Evolutionary conservation across 2,113 vertebrate species (phyloP).

Genomic region (Zootoca vivipara): DNA sequence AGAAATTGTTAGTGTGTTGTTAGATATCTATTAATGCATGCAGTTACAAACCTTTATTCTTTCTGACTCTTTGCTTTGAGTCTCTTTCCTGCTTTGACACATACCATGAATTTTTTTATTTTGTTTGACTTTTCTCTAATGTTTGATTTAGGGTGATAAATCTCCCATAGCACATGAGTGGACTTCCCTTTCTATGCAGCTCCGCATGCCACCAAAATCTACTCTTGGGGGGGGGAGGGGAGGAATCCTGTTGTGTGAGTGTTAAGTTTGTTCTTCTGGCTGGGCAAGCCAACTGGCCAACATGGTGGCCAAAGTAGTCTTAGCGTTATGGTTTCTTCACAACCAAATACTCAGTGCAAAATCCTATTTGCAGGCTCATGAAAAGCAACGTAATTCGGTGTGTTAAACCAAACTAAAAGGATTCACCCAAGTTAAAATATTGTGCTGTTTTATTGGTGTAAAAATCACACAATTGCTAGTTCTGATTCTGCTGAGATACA

Average conservation of each 20-base stretch:
- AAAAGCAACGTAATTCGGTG: neutral
- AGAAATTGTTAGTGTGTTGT: neutral
- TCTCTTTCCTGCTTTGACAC: neutral
- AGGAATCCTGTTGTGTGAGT: no score
- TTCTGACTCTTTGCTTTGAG: neutral
- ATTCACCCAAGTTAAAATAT: conserved; percentile 86
- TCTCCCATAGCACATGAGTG: no score
- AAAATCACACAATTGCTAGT: conserved; percentile 96
- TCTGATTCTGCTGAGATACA: conserved; percentile 91
- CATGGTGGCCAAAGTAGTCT: neutral
- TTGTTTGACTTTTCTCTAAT: neutral
- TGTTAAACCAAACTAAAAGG: conserved; percentile 64
- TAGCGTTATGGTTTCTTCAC: neutral
- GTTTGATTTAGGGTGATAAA: neutral
- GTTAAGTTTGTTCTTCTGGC: no score
- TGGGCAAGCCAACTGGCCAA: neutral
- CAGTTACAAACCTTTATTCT: neutral
- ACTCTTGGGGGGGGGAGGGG: no score
- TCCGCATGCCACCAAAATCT: no score
- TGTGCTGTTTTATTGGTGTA: conserved; percentile 95
- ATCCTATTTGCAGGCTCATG: neutral
- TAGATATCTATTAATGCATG: neutral
- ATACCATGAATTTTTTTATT: neutral
- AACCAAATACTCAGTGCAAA: neutral
- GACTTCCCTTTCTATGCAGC: no score